phyloP scores from a whole-genome alignment of 2,113 vertebrate species.

The Suricata suricatta region DNA sequence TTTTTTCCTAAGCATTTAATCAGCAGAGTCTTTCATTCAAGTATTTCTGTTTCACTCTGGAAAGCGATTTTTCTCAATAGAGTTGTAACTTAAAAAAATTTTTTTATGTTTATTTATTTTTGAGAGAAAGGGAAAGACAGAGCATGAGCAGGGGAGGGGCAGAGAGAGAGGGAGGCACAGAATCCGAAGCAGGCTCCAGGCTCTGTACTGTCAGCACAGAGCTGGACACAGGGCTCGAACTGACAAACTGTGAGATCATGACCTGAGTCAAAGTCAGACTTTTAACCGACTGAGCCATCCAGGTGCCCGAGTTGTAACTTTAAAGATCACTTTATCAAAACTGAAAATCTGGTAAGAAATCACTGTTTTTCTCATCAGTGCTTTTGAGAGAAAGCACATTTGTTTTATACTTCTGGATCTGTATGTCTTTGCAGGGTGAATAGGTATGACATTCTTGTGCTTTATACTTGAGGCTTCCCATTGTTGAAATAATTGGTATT shows the following conservation, averaged over 20 bases:
- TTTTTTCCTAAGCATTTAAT: not conserved
- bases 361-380: conserved; percentile 16
- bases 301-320: not conserved
- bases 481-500: not conserved
- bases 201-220: too few species aligned
- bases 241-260: too few species aligned
- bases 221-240: too few species aligned
- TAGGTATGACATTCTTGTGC: not conserved
- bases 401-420: not conserved
- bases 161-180: too few species aligned
- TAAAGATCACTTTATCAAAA: conserved; percentile 11
- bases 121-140: too few species aligned
- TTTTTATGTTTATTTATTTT: too few species aligned
- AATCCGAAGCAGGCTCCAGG: too few species aligned
- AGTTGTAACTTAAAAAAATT: not conserved
- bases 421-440: not conserved
- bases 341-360: not conserved
- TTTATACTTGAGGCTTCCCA: not conserved
- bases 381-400: not conserved
- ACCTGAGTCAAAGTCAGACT: too few species aligned
- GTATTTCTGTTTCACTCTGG: not conserved
- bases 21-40: not conserved
- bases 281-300: too few species aligned
- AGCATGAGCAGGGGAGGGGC: too few species aligned
- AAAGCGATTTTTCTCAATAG: not conserved